Conservation (phyloP, 1,140 invertebrate species). For the Drosophila busckii region DNA sequence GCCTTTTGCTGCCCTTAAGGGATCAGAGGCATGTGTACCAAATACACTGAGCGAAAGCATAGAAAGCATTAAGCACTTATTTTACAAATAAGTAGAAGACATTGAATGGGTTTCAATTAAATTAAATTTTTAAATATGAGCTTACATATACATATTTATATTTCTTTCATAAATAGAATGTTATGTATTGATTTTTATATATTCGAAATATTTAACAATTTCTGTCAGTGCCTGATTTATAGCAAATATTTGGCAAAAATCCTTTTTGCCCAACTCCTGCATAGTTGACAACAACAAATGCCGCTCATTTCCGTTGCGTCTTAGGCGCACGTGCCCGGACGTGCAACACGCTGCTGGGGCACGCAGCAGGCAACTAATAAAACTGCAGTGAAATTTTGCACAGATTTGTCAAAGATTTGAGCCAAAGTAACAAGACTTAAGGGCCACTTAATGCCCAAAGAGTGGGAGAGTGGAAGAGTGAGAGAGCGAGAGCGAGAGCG, state of each 20-base stretch:
- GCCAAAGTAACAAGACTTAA: constrained; percentile 43
- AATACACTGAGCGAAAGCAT: constrained; percentile 39
- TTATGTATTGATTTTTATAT: background rate
- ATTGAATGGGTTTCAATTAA: no score
- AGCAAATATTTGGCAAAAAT: constrained; percentile 34
- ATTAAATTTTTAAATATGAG: no score
- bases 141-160: no score
- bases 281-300: constrained; percentile 40
- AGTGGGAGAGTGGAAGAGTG: background rate
- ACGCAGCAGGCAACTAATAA: constrained; percentile 66
- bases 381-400: constrained; percentile 49
- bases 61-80: no score
- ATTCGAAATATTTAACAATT: constrained; percentile 5
- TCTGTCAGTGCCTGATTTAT: constrained; percentile 29
- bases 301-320: constrained; percentile 59
- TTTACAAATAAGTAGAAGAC: no score
- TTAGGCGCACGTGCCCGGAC: constrained; percentile 59
- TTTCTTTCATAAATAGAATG: no score
- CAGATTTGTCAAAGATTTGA: constrained; percentile 63
- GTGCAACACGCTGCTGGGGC: constrained; percentile 18
- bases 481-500: no score
- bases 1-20: constrained; percentile 19
- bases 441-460: constrained; percentile 48
- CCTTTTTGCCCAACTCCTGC: constrained; percentile 10
- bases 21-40: constrained; percentile 16